Evolutionary conservation across 2,113 vertebrate genomes (phyloP), one percentile per base, ranked within the genome.

Genomic region (Bolborhynchus lineola): DNA sequence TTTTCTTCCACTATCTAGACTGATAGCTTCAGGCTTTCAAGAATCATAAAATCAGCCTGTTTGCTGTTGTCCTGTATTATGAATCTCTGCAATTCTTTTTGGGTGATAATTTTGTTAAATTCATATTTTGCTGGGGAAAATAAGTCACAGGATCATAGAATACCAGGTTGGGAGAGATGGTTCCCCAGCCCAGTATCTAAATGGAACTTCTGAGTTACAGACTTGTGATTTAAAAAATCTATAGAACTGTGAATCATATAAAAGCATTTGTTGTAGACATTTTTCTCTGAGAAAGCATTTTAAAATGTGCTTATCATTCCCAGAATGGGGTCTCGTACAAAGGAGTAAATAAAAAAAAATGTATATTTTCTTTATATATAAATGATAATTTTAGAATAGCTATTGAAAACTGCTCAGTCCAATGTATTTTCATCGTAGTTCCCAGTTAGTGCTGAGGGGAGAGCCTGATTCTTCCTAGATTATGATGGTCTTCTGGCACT

Each of bases 381-480:
- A 47, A 23, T 29, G 44, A n/a, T 60, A 28, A 55, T 83, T 60
- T 67, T 72, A 37, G 15, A 37, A 31, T 16, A 44, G 37, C 42
- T 26, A 2, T 25, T 19, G 31, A 67, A 50, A 35, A 42, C 6
- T 16, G 9, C 3, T 65, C 26, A 0, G 0, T 59, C 29, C 25
- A 50, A 39, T 41, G 7, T 79, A n/a, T 75, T 74, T 29, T 64
- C 60, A 16, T 24, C 2, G 1, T 39, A 42, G 29, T 82, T 63
- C 28, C 57, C 26, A 26, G 16, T 49, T 59, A 49, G 26, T 49
- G 20, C 46, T 6, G 18, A 76, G 52, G 41, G 49, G 33, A 65
- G 15, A 37, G 37, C 31, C 24, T 75, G 16, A 7, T 52, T 70
- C 29, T 93, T 50, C 29, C 13, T 10, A 52, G 26, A n/a, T 29